Percentiles rank a stretch among this genome's conserved stretches.
Conservation (phyloP, 1,140 invertebrate species). For the Nixonia krombeini region DNA sequence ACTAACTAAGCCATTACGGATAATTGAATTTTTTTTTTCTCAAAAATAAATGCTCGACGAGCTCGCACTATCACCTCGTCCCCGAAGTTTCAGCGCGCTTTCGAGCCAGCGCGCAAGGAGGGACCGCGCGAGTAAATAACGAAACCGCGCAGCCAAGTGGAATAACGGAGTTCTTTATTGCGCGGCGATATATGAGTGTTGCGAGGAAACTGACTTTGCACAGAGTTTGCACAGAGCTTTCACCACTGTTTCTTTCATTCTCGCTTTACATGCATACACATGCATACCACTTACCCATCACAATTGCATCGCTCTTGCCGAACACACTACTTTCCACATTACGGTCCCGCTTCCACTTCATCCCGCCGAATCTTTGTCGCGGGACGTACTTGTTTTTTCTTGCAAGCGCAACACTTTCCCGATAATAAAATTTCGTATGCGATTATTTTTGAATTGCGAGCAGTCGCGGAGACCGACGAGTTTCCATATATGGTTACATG, state of each 20-base stretch:
- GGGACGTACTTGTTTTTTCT: no score
- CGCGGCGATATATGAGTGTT: slow-evolving; percentile 56
- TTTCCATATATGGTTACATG: no score
- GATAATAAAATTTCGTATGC: no score
- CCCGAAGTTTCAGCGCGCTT: slow-evolving; percentile 40
- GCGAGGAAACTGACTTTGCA: slow-evolving; percentile 49
- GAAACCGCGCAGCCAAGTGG: slow-evolving; percentile 47
- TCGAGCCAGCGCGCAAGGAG: slow-evolving; percentile 32
- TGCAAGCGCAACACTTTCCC: no score
- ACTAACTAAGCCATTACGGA: slow-evolving; percentile 20
- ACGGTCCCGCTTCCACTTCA: no score
- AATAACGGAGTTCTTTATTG: slow-evolving; percentile 56
- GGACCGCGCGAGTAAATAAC: slow-evolving; percentile 47
- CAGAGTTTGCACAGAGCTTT: slow-evolving; percentile 38
- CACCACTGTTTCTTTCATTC: slow-evolving; percentile 34
- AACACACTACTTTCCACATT: slow-evolving; percentile 15
- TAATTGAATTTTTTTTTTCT: slow-evolving; percentile 44
- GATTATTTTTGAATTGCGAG: no score
- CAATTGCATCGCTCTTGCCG: slow-evolving; percentile 27
- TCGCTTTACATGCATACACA: slow-evolving; percentile 24
- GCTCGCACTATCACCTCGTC: slow-evolving; percentile 11
- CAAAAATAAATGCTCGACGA: slow-evolving; percentile 25
- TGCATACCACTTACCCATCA: slow-evolving; percentile 19
- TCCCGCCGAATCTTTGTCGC: no score
- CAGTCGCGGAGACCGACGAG: no score